phyloP scores from a whole-genome alignment of 2,797 vertebrate species.

The Manis crassicaudata region DNA sequence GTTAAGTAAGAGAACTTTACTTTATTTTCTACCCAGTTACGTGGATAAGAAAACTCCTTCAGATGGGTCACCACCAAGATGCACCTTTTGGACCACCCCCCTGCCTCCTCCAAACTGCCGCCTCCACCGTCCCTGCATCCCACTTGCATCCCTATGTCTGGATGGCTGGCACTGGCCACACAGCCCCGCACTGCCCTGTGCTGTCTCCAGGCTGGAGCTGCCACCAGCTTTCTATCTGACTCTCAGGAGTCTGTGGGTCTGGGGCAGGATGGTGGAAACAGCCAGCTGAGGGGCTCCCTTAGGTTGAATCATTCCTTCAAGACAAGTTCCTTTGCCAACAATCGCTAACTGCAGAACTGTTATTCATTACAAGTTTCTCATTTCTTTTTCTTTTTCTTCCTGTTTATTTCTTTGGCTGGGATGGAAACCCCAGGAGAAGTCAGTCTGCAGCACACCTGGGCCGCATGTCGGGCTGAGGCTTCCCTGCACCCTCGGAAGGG shows the following conservation, averaged over 20 bases:
- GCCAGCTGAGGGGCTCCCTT: background rate
- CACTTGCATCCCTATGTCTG: background rate
- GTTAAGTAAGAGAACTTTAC: background rate
- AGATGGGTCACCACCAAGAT: rapidly evolving
- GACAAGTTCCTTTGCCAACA: background rate
- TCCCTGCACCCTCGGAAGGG: background rate
- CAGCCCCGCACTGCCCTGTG: background rate
- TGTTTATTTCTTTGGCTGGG: background rate
- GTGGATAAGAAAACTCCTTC: background rate
- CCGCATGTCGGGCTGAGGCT: background rate
- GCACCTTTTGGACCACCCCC: rapidly evolving
- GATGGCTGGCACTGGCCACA: background rate
- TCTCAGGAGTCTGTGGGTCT: background rate
- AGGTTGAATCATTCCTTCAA: background rate
- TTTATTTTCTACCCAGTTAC: background rate
- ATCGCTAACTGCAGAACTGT: background rate
- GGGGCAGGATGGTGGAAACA: background rate
- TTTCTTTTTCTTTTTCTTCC: background rate
- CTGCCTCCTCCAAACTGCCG: background rate
- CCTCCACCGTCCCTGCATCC: too few species aligned
- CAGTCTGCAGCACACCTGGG: background rate
- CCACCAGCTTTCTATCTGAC: background rate
- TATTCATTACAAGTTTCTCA: background rate
- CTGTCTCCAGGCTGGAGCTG: too few species aligned
- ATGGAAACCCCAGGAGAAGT: background rate